A percentile compares a stretch with the other conserved stretches of the same genome.
Evolutionary conservation across 2,797 vertebrate genomes (phyloP).

Genomic region (Allobates femoralis): DNA sequence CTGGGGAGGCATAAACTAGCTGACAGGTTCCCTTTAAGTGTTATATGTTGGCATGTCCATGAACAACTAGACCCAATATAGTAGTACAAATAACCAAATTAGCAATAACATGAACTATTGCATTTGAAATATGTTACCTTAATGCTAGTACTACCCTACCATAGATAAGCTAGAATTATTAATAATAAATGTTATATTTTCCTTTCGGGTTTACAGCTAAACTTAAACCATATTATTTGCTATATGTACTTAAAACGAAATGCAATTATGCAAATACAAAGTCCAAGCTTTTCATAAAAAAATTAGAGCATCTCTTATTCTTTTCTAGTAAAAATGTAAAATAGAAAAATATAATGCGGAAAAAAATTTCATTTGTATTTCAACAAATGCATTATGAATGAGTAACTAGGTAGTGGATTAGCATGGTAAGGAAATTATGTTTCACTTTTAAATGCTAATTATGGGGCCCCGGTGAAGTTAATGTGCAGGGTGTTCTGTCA

Average conservation of each 20-base stretch:
- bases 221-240: slow-evolving; percentile 7
- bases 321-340: slow-evolving; percentile 39
- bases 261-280: slow-evolving; percentile 36
- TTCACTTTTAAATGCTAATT: slow-evolving; percentile 90
- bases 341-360: slow-evolving; percentile 39
- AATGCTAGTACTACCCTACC: neutral
- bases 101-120: neutral
- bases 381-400: slow-evolving; percentile 86
- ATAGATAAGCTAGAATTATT: neutral
- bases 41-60: neutral
- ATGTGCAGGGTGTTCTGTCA: slow-evolving; percentile 91
- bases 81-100: neutral
- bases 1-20: too few species aligned
- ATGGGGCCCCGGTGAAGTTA: slow-evolving; percentile 83
- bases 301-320: slow-evolving; percentile 5
- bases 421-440: slow-evolving; percentile 84
- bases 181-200: slow-evolving; percentile 5
- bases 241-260: slow-evolving; percentile 21
- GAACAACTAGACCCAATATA: neutral
- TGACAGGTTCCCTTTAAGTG: too few species aligned
- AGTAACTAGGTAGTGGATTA: slow-evolving; percentile 77
- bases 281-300: slow-evolving; percentile 32
- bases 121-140: neutral
- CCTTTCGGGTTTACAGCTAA: neutral
- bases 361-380: slow-evolving; percentile 73